These are phyloP conservation scores for Ypsolopha sequella DNA, from an alignment of 2,888 invertebrate species.

Conservation along the genomic window DNA sequence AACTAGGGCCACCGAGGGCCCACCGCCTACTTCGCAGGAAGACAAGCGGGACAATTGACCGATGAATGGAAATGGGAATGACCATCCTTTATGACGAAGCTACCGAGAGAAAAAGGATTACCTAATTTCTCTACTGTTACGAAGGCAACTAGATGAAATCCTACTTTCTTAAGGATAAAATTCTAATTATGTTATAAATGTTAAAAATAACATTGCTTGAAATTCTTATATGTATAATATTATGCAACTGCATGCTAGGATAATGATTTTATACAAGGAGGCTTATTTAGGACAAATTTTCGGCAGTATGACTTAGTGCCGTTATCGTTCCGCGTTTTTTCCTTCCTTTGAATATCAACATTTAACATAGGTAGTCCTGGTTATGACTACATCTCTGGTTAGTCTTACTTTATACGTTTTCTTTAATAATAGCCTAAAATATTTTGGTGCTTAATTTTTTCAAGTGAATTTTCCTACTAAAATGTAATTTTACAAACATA, in stretches of 20 bases:
- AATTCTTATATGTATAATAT: constrained; percentile 28
- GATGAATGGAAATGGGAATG: constrained; percentile 41
- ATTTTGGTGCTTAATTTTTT: constrained; percentile 54
- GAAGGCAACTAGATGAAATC: constrained; percentile 70
- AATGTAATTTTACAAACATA: constrained; percentile 38
- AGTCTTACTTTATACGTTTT: constrained; percentile 14
- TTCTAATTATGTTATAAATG: constrained; percentile 63
- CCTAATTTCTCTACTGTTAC: constrained; percentile 65
- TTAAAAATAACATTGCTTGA: constrained; percentile 70
- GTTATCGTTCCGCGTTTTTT: constrained; percentile 27
- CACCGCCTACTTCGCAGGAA: constrained; percentile 18
- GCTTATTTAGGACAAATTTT: constrained; percentile 12
- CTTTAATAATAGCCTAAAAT: constrained; percentile 36
- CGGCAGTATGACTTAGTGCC: constrained; percentile 39
- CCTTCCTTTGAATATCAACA: constrained; percentile 9
- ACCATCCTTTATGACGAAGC: constrained; percentile 41
- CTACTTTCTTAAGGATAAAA: constrained; percentile 66
- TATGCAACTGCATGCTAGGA: constrained; percentile 24
- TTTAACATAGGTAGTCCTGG: too few relatives aligned
- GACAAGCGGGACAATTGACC: constrained; percentile 56
- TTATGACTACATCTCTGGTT: neutral
- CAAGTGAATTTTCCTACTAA: constrained; percentile 37
- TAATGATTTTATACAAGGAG: constrained; percentile 18
- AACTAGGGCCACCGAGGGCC: constrained; percentile 14
- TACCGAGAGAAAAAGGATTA: constrained; percentile 62